A percentile compares a stretch with the other conserved stretches of the same genome.
phyloP scores from a whole-genome alignment of 2,888 invertebrate species.

The Didymodactylos carnosus region DNA sequence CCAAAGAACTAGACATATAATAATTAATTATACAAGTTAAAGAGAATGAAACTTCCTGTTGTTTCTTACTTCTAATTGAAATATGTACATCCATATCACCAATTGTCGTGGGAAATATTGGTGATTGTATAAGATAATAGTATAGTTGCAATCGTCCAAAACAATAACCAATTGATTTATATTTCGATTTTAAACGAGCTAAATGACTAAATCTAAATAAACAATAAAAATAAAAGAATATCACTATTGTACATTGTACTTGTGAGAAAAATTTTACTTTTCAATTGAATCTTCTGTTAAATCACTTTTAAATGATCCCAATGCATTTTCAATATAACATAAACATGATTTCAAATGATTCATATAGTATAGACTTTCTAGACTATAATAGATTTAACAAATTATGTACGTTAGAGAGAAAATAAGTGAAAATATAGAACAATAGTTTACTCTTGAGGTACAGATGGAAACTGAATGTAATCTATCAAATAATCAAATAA shows the following conservation, averaged over 20 bases:
- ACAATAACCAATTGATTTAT: background rate
- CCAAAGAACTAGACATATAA: background rate
- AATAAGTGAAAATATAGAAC: too few relatives aligned
- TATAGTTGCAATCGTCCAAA: background rate
- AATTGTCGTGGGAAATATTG: too few relatives aligned
- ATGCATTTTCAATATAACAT: background rate
- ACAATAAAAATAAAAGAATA: background rate
- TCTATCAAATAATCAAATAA: background rate
- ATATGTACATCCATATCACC: too few relatives aligned
- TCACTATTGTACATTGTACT: background rate
- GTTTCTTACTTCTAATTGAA: too few relatives aligned
- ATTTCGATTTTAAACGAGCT: background rate
- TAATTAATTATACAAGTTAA: too few relatives aligned
- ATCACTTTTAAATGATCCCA: background rate
- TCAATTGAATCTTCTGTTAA: background rate
- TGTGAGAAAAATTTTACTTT: background rate
- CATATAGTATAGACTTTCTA: too few relatives aligned
- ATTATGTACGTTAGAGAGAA: too few relatives aligned
- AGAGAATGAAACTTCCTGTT: too few relatives aligned
- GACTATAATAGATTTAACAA: too few relatives aligned
- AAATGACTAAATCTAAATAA: background rate
- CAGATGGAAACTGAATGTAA: background rate
- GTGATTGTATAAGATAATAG: background rate
- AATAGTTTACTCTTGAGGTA: too few relatives aligned
- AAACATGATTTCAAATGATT: background rate